Conservation (phyloP, 2,113 vertebrate genomes). For the Epinephelus moara region DNA sequence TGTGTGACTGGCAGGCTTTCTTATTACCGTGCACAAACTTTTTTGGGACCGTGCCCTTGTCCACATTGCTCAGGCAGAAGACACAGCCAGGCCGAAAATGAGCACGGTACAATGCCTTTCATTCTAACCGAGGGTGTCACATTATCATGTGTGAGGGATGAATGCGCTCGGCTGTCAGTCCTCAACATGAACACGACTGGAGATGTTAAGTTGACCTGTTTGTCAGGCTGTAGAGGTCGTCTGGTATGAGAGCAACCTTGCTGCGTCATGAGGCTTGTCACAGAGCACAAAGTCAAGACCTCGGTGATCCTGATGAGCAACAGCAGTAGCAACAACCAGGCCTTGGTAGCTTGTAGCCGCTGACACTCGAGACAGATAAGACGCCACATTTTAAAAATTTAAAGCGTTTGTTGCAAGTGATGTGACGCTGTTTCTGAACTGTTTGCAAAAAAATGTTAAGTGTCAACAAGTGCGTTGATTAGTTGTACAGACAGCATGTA, state of each 20-base stretch:
- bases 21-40: slow-evolving; percentile 28
- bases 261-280: slow-evolving; percentile 68
- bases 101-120: slow-evolving; percentile 48
- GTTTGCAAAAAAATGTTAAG: not conserved
- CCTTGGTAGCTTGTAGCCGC: not conserved
- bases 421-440: not conserved
- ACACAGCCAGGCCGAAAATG: slow-evolving; percentile 32
- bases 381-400: not conserved
- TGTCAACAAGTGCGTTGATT: slow-evolving; percentile 42
- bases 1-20: slow-evolving; percentile 29
- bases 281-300: slow-evolving; percentile 38
- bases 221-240: slow-evolving; percentile 52
- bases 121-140: slow-evolving; percentile 50
- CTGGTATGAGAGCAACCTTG: slow-evolving; percentile 31
- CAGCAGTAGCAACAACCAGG: slow-evolving; percentile 35
- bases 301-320: slow-evolving; percentile 53
- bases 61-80: slow-evolving; percentile 44
- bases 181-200: not conserved
- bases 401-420: not conserved
- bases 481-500: slow-evolving; percentile 3
- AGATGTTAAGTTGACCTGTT: slow-evolving; percentile 46
- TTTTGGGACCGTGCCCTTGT: slow-evolving; percentile 17
- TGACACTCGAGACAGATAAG: not conserved
- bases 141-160: slow-evolving; percentile 47
- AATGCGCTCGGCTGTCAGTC: slow-evolving; percentile 39